These are phyloP conservation scores for Phengaris alcon DNA, from an alignment of 2,888 invertebrate genomes.

Conservation along the genomic window DNA sequence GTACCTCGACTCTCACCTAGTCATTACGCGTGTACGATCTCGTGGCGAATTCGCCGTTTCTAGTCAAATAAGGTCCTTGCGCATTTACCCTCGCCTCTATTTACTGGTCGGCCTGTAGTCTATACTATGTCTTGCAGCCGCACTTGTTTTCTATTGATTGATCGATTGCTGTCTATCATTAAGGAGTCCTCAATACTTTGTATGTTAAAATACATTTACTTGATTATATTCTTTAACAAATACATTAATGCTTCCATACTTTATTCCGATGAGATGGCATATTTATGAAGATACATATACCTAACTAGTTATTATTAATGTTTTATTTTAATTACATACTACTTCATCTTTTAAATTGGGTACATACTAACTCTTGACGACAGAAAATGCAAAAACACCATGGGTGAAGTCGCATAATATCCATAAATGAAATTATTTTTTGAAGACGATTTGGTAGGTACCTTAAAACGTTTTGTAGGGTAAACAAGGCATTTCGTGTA, in stretches of 20 bases:
- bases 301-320: too few relatives aligned
- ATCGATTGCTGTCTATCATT: background rate
- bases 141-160: background rate
- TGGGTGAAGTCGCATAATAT: background rate
- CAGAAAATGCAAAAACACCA: background rate
- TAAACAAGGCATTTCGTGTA: slow-evolving; percentile 2
- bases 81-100: background rate
- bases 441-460: background rate
- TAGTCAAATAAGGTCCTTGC: background rate
- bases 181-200: background rate
- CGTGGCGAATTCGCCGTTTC: too few relatives aligned
- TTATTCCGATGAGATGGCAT: background rate
- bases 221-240: background rate
- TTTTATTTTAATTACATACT: too few relatives aligned
- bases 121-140: background rate
- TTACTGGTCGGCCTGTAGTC: background rate
- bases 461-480: background rate
- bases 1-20: too few relatives aligned
- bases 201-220: background rate
- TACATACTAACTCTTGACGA: too few relatives aligned
- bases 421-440: background rate
- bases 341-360: too few relatives aligned
- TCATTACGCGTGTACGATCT: too few relatives aligned
- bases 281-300: too few relatives aligned
- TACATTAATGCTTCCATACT: background rate